Evolutionary conservation across 2,888 invertebrate species (phyloP).

Genomic region (Papilio protenor): DNA sequence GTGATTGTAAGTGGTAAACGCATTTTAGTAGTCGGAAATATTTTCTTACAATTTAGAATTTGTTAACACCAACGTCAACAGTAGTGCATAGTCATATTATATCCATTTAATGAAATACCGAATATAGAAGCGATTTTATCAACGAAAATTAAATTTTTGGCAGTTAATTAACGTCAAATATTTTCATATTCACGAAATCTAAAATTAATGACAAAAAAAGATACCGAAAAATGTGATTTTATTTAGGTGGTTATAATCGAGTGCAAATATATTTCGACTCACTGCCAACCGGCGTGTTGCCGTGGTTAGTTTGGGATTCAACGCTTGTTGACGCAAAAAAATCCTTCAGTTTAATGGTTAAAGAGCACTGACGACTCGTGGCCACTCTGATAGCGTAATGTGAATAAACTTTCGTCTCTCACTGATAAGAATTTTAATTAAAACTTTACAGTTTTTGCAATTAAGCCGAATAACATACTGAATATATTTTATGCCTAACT

Average conservation of each 20-base stretch:
- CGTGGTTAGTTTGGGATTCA: conserved; percentile 42
- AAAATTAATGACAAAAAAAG: neutral
- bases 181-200: neutral
- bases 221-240: conserved; percentile 1
- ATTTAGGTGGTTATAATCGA: conserved; percentile 27
- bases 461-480: neutral
- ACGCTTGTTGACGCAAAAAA: conserved; percentile 59
- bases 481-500: neutral
- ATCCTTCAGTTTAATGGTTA: conserved; percentile 63
- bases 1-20: conserved; percentile 1
- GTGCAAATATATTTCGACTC: conserved; percentile 38
- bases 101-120: neutral
- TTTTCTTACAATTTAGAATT: neutral
- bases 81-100: neutral
- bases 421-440: neutral
- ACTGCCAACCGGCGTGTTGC: conserved; percentile 37
- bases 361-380: conserved; percentile 46
- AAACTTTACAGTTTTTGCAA: neutral
- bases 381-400: conserved; percentile 11
- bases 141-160: neutral
- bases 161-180: neutral
- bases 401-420: conserved; percentile 7
- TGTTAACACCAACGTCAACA: neutral
- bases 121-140: neutral
- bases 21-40: neutral